A percentile compares a stretch with the other conserved stretches of the same genome.
These are phyloP conservation scores for Luehdorfia chinensis DNA, from an alignment of 1,140 invertebrate genomes.

Conservation along the genomic window DNA sequence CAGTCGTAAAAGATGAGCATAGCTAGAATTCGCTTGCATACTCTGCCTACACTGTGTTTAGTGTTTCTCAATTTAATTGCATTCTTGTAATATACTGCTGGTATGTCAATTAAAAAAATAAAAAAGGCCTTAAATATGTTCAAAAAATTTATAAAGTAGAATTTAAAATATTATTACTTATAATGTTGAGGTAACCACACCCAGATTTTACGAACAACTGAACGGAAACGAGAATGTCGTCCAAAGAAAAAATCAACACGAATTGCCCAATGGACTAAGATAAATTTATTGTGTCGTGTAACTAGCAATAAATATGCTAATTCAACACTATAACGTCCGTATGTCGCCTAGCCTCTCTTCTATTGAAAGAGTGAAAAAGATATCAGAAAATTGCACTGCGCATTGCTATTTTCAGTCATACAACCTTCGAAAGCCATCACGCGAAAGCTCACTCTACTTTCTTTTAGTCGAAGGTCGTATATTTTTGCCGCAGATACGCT, in stretches of 20 bases:
- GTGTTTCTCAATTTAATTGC: too few relatives aligned
- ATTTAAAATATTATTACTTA: too few relatives aligned
- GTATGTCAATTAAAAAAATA: too few relatives aligned
- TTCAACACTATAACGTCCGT: slow-evolving; percentile 73
- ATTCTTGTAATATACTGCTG: too few relatives aligned
- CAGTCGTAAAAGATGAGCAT: too few relatives aligned
- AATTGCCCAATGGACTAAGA: slow-evolving; percentile 54
- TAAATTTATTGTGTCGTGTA: slow-evolving; percentile 72
- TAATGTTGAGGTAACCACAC: slow-evolving; percentile 16
- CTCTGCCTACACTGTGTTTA: too few relatives aligned
- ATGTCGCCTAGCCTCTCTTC: slow-evolving; percentile 66
- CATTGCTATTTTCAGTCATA: slow-evolving; percentile 71
- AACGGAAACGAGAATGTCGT: slow-evolving; percentile 41
- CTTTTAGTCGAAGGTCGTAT: slow-evolving; percentile 55
- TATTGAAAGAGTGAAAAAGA: slow-evolving; percentile 74
- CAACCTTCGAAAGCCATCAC: slow-evolving; percentile 46
- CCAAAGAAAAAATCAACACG: slow-evolving; percentile 34
- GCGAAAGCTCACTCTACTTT: slow-evolving; percentile 59
- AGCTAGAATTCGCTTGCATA: too few relatives aligned
- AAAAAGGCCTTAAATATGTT: too few relatives aligned
- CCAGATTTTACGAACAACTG: slow-evolving; percentile 25
- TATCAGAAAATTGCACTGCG: slow-evolving; percentile 75
- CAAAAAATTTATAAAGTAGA: too few relatives aligned
- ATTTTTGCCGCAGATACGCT: slow-evolving; percentile 49
- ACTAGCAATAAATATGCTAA: slow-evolving; percentile 76